Base-by-base conservation (phyloP, 2,797 vertebrate species). In the Phylloscopus collybita region DNA sequence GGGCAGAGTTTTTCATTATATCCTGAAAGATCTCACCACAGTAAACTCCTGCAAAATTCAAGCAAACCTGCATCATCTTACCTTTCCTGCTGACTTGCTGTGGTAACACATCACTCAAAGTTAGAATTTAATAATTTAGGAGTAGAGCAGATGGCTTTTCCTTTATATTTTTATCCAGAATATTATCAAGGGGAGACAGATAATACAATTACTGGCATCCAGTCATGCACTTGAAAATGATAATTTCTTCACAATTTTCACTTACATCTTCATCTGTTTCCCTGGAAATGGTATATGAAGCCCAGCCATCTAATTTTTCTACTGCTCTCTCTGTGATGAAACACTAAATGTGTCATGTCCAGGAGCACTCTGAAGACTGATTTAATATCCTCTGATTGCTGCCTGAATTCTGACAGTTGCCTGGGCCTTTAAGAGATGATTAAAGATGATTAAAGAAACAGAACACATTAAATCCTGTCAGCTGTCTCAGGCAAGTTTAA, bases 371-470 rank as follows among this genome's bases (percentile, higher is more conserved):
- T 72, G 51, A 90, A 93, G 80, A 88, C 2, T 88, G 88, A 91
- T 71, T 82, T 88, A 75, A 79, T 51, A 81, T 75, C n/a, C n/a
- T 90, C 42, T 56, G 70, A 80, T 32, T 92, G 62, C 73, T 90
- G 90, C 62, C 88, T 88, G 70, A 86, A 88, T 84, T 84, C 84
- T 92, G 79, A 70, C 51, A 73, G 62, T 32, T 71, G 74, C 47
- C 70, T 53, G n/a, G 42, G 64, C 59, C 69, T 90, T 90, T 73
- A 91, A 59, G 23, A 86, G 49, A 69, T 60, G 30, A 84, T 66
- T 83, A 66, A 84, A 90, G 72, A 91, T 60, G 30, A 84, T 66
- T 83, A 66, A 84, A 90, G 72, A 91, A 92, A 92, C 11, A 86
- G 78, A 90, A 72, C 59, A 74, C 50, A 84, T 67, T 34, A 65